phyloP scores from a whole-genome alignment of 2,113 vertebrate species.

The Apeltes quadracus region DNA sequence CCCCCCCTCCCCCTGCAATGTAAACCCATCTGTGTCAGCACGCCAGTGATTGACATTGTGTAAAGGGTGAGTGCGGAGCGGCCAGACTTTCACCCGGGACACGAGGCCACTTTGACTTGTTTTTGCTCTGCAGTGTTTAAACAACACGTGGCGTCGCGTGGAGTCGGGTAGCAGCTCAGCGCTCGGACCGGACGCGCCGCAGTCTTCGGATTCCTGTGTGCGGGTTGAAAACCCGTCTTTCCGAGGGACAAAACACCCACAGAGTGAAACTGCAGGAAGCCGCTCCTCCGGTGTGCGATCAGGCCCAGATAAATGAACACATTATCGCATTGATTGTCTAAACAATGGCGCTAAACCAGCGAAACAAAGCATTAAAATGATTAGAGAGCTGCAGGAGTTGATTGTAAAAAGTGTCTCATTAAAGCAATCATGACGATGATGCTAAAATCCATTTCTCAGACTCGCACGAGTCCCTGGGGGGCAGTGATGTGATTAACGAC shows the following conservation, averaged over 20 bases:
- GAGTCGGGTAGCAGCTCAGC: conserved; percentile 32
- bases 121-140: background rate
- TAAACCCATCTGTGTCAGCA: background rate
- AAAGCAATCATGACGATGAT: conserved; percentile 40
- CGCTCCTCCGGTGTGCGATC: background rate
- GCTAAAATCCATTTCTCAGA: conserved; percentile 32
- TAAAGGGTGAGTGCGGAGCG: background rate
- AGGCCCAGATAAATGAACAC: background rate
- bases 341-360: conserved; percentile 12
- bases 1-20: background rate
- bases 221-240: conserved; percentile 27
- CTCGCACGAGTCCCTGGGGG: background rate
- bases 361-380: conserved; percentile 12
- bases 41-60: background rate
- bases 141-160: background rate
- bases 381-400: conserved; percentile 24
- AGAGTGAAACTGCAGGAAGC: too few species aligned
- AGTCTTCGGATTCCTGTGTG: conserved; percentile 58
- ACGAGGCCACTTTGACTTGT: background rate
- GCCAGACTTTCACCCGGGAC: background rate
- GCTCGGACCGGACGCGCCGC: conserved; percentile 51
- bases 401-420: conserved; percentile 37
- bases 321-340: background rate
- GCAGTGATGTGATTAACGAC: conserved; percentile 43
- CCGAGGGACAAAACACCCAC: conserved; percentile 22